Percentiles rank a stretch among this genome's conserved stretches.
Evolutionary conservation across 2,888 invertebrate genomes (phyloP).

Genomic region (Tetragonula carbonaria): DNA sequence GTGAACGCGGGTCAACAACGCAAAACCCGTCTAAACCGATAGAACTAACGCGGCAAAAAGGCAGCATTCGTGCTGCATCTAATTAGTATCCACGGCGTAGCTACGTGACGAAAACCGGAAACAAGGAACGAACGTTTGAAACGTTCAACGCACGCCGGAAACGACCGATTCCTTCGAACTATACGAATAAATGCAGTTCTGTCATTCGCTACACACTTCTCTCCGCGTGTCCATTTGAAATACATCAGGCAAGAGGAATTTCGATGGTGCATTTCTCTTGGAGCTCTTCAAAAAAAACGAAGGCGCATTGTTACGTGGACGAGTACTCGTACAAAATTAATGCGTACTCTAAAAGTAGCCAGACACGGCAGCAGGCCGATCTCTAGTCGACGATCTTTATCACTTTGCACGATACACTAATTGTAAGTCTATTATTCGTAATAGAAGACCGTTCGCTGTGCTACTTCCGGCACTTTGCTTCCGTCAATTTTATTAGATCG

Average conservation of each 20-base stretch:
- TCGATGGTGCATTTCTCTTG: too few relatives aligned
- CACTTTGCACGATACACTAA: not conserved
- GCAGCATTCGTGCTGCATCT: constrained; percentile 35
- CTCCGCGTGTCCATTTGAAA: not conserved
- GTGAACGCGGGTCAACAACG: constrained; percentile 46
- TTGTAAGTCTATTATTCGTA: constrained; percentile 25
- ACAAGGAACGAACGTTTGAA: not conserved
- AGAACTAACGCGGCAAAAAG: constrained; percentile 37
- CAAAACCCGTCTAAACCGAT: constrained; percentile 6
- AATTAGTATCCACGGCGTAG: constrained; percentile 56
- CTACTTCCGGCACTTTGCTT: constrained; percentile 11
- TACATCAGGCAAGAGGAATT: not conserved
- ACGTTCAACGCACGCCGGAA: not conserved
- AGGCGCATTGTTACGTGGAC: not conserved
- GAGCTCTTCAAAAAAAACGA: not conserved
- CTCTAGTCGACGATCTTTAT: constrained; percentile 3
- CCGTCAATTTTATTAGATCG: constrained; percentile 27
- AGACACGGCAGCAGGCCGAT: not conserved
- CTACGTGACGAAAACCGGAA: constrained; percentile 21
- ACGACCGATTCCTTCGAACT: not conserved
- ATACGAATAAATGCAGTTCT: not conserved
- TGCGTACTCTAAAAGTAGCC: constrained; percentile 6
- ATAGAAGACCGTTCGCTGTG: constrained; percentile 37
- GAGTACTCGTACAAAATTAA: constrained; percentile 4
- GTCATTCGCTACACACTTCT: too few relatives aligned